Evolutionary conservation across 2,888 invertebrate species (phyloP).

Genomic region (Parnassius apollo): DNA sequence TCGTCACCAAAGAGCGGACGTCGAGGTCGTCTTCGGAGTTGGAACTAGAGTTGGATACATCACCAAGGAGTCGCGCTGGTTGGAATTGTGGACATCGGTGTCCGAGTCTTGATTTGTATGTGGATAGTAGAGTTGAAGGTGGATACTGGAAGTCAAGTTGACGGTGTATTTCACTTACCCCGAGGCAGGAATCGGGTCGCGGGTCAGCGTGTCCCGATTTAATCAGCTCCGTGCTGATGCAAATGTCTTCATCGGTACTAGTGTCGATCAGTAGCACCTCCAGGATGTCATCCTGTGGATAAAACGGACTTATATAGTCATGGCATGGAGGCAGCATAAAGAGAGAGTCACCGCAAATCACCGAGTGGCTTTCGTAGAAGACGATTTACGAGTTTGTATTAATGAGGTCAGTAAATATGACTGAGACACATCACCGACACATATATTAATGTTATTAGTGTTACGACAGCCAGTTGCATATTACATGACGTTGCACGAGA

Average conservation of each 20-base stretch:
- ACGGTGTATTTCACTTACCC: conserved; percentile 47
- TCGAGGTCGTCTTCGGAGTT: conserved; percentile 20
- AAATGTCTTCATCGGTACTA: conserved; percentile 63
- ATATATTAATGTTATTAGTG: too few relatives aligned
- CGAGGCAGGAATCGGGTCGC: conserved; percentile 46
- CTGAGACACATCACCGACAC: too few relatives aligned
- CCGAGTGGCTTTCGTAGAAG: too few relatives aligned
- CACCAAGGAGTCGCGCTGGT: conserved; percentile 20
- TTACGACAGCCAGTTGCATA: too few relatives aligned
- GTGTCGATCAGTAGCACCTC: conserved; percentile 79
- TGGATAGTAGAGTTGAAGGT: not conserved
- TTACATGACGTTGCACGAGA: too few relatives aligned
- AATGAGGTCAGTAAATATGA: too few relatives aligned
- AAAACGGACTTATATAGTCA: not conserved
- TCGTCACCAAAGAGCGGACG: conserved; percentile 22
- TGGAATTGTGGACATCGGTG: conserved; percentile 4
- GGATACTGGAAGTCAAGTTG: not conserved
- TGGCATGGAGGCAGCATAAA: too few relatives aligned
- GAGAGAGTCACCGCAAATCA: too few relatives aligned
- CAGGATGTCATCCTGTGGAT: conserved; percentile 47
- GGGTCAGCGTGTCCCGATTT: conserved; percentile 72
- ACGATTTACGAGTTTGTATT: too few relatives aligned
- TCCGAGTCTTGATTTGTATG: not conserved
- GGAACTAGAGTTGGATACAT: conserved; percentile 21
- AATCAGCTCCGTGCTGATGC: conserved; percentile 71